These are phyloP conservation scores for Lepidonotus clava DNA, from an alignment of 2,888 invertebrate species.

Conservation along the genomic window DNA sequence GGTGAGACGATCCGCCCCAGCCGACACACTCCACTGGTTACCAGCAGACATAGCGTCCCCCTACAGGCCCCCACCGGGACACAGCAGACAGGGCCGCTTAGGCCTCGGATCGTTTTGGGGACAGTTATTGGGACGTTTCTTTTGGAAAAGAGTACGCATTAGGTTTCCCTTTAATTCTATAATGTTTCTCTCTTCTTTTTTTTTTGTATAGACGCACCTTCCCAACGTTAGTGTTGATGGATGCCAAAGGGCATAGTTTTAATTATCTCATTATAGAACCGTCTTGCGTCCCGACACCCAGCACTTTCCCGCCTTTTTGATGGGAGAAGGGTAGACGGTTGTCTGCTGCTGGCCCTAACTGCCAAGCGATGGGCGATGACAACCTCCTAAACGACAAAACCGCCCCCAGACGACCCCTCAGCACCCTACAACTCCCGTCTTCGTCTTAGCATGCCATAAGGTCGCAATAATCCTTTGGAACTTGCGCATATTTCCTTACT, in stretches of 20 bases:
- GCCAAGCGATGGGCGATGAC: neutral
- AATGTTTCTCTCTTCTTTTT: too few species aligned
- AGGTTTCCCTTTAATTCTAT: too few species aligned
- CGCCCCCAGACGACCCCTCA: neutral
- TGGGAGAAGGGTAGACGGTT: neutral
- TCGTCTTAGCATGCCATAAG: too few species aligned
- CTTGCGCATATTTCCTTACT: too few species aligned
- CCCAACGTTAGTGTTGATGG: too few species aligned
- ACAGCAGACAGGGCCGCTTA: neutral
- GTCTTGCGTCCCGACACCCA: neutral
- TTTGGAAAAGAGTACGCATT: too few species aligned
- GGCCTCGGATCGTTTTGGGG: neutral
- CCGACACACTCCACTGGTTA: neutral
- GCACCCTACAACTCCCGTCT: too few species aligned
- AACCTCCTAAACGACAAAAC: neutral
- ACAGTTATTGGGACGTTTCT: too few species aligned
- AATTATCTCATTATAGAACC: too few species aligned
- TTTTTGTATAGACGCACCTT: too few species aligned
- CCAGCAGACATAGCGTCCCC: neutral
- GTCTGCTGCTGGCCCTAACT: slow-evolving; percentile 1
- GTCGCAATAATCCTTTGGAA: too few species aligned
- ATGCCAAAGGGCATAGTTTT: too few species aligned
- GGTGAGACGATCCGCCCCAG: neutral
- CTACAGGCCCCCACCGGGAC: neutral
- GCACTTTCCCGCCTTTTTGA: neutral